These are phyloP conservation scores for Hyppa rectilinea DNA, from an alignment of 2,888 invertebrate genomes.

Conservation along the genomic window DNA sequence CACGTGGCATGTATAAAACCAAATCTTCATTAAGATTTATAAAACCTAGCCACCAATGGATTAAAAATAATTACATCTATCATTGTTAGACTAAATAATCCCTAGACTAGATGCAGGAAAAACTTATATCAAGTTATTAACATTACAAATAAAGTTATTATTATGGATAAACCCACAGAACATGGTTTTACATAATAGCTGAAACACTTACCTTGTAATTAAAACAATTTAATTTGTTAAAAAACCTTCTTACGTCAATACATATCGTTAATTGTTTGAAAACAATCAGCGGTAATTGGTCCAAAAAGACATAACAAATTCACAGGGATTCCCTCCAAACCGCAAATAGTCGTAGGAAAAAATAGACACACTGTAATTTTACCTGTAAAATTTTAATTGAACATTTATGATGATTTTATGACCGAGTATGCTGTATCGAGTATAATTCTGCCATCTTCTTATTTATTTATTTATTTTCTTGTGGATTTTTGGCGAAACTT, in stretches of 20 bases:
- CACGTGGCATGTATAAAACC: neutral
- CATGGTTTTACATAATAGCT: constrained; percentile 9
- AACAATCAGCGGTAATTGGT: neutral
- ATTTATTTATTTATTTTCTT: neutral
- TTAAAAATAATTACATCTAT: neutral
- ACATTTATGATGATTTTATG: neutral
- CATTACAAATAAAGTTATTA: neutral
- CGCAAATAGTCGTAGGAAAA: neutral
- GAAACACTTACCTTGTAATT: neutral
- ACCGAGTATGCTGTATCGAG: neutral
- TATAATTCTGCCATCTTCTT: neutral
- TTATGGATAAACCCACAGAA: constrained; percentile 2
- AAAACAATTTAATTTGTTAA: neutral
- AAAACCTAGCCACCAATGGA: neutral
- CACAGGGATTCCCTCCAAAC: constrained; percentile 14
- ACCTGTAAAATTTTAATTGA: neutral
- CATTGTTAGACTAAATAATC: neutral
- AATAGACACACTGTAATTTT: neutral
- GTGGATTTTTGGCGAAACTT: neutral
- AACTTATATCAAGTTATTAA: neutral
- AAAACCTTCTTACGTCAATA: neutral
- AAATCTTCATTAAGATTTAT: neutral
- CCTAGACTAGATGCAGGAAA: neutral
- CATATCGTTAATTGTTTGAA: neutral
- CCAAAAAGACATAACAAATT: neutral